Evolutionary conservation across 2,888 invertebrate genomes (phyloP), one percentile per base, ranked within the genome.

Genomic region (Lamellibrachia satsuma): DNA sequence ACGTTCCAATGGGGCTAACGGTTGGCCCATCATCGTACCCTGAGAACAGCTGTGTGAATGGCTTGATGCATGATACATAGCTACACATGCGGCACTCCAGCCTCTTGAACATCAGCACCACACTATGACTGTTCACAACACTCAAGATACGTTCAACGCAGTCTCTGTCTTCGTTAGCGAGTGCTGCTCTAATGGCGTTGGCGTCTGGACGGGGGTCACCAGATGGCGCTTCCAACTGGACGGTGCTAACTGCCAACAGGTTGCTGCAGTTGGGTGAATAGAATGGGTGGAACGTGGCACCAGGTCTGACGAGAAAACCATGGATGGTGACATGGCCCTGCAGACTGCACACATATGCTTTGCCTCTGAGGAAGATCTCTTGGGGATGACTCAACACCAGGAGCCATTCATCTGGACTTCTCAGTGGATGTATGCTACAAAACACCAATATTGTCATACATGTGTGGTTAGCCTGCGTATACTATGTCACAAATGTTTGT

Each of bases 241-340:
- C 52, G 7, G 95, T 94, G 90, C 92, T 92, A 7, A 95, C 92
- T 1, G 94, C 94, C 15, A 95, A 90, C 11, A 94, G 93, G 91
- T 95, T 95, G 92, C 94, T 94, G 90, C 94, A 94, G 39, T 94
- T 92, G 60, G 95, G 95, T 7, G 95, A 95, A 92, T 93, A 95
- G 11, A 95, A 93, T n/a, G 94, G 94, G 60, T 93, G 93, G 0
- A 92, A 52, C 90, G 92, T 22, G 7, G 75, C 90, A 7, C 92
- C 92, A 52, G 92, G 92, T 11, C 90, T 92, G 27, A 95, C 91
- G 55, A 92, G 91, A 92, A 94, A 94, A 22, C 94, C 95, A 93
- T 94, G 92, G 15, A 95, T 93, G 22, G 52, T 92, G 1, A 94
- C 94, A 27, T 57, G 91, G 22, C 95, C 95, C 91, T 93, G 92